Evolutionary conservation across 1,140 invertebrate species (phyloP), one percentile per base, ranked within the genome.

Genomic region (Aleiodes sp.): DNA sequence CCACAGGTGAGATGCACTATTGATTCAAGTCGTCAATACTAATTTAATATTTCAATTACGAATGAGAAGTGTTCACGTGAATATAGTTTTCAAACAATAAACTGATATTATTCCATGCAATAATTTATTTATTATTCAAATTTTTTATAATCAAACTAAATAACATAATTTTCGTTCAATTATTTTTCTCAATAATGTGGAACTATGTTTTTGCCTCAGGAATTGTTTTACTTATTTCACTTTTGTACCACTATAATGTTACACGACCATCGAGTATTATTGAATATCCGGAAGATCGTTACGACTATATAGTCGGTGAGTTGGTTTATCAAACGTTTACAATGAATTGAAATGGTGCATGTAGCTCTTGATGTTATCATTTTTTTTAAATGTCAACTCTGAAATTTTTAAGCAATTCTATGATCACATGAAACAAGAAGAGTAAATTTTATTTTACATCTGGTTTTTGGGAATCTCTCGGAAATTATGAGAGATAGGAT

Each of bases 241-340:
- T 85, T 1, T 31, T 84, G 21, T 84, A 83, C 24, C 78, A 81
- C 61, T 76, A 76, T 39, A 77, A 77, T 65, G 74, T 81, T 26
- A 73, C 56, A 12, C 72, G 71, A 26, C 82, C 84, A n/a, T 60
- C 72, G 3, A 84, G 83, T 63, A 59, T 86, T 29, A 75, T 80
- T 43, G 73, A 82, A 63, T 61, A 77, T 41, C 80, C 83, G 0
- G 62, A 78, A 12, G 68, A 71, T 29, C 72, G 75, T 41, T 86
- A 85, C 63, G 84, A 86, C 73, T 86, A 84, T 68, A 78, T 86
- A 37, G 69, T 86, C 2, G 83, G 84, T 85, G 61, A 80, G 82
- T 65, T 21, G 31, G 31, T n/a, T n/a, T n/a, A n/a, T n/a, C n/a
- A n/a, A n/a, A n/a, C n/a, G n/a, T n/a, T n/a, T n/a, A n/a, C n/a